Percentiles rank a stretch among this genome's conserved stretches.
Evolutionary conservation across 2,888 invertebrate species (phyloP).

Genomic region (Trichogramma evanescens): DNA sequence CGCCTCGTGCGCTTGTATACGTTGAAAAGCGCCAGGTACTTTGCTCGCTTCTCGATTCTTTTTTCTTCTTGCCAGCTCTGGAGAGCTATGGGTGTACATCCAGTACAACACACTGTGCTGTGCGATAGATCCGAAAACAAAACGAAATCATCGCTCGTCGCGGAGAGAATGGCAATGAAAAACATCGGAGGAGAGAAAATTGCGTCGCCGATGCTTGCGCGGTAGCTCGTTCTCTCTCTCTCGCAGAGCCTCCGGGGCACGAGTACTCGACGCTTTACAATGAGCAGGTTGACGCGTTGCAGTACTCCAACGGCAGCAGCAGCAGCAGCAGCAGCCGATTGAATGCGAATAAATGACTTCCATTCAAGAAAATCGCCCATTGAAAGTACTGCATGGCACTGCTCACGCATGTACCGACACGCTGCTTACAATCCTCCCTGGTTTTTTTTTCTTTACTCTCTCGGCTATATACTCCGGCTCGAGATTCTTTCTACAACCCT

Average conservation of each 20-base stretch:
- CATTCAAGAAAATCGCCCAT: slow-evolving; percentile 41
- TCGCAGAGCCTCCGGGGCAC: not conserved
- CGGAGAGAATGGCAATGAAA: too few relatives aligned
- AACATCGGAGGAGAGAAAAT: too few relatives aligned
- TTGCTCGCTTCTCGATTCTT: slow-evolving; percentile 5
- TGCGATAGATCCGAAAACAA: too few relatives aligned
- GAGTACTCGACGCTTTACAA: slow-evolving; percentile 24
- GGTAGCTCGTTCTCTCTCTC: too few relatives aligned
- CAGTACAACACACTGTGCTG: too few relatives aligned
- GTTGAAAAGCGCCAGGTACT: slow-evolving; percentile 1
- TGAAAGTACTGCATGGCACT: not conserved
- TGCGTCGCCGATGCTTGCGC: too few relatives aligned
- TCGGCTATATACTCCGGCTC: slow-evolving; percentile 4
- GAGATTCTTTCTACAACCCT: slow-evolving; percentile 2
- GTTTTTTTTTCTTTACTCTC: slow-evolving; percentile 15
- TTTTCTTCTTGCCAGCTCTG: too few relatives aligned
- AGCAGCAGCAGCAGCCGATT: slow-evolving; percentile 20
- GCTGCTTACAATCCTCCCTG: not conserved
- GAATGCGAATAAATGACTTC: slow-evolving; percentile 44
- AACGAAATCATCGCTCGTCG: too few relatives aligned
- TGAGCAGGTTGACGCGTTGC: slow-evolving; percentile 36
- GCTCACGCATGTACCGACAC: too few relatives aligned
- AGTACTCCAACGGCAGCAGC: slow-evolving; percentile 8
- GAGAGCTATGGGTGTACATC: too few relatives aligned
- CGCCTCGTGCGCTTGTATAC: too few relatives aligned